Conservation (phyloP, 2,888 invertebrate species). For the Ennomos fuscantarius region DNA sequence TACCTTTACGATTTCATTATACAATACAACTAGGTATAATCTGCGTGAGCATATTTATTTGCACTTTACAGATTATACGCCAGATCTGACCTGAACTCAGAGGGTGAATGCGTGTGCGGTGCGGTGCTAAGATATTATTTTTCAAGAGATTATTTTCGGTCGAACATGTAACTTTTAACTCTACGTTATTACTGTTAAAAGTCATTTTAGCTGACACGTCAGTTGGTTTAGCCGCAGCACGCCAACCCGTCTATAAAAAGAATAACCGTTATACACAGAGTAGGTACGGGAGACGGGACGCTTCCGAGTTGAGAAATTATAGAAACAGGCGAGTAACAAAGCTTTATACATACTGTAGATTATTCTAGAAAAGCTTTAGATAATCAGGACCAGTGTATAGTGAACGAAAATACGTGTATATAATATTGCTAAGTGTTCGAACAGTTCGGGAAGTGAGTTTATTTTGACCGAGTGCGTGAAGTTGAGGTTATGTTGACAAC, state of each 20-base stretch:
- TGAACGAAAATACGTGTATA: too few species aligned
- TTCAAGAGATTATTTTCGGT: constrained; percentile 15
- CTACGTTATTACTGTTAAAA: constrained; percentile 16
- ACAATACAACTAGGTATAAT: too few species aligned
- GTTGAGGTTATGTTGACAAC: constrained; percentile 78
- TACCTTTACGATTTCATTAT: too few species aligned
- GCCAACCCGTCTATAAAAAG: constrained; percentile 64
- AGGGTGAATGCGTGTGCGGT: constrained; percentile 27
- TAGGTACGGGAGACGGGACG: constrained; percentile 55
- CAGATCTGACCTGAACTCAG: constrained; percentile 25
- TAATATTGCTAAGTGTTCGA: neutral
- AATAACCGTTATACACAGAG: constrained; percentile 61
- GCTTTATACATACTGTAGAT: neutral
- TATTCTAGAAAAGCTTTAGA: constrained; percentile 10
- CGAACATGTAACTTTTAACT: constrained; percentile 15
- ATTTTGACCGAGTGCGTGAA: constrained; percentile 12
- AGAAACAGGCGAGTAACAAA: constrained; percentile 6
- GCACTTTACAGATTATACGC: constrained; percentile 11
- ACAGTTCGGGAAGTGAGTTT: constrained; percentile 10
- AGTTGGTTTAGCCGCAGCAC: constrained; percentile 33
- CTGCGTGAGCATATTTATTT: neutral
- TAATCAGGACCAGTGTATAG: neutral
- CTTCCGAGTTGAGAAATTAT: constrained; percentile 42
- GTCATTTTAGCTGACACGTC: constrained; percentile 24
- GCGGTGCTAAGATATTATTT: constrained; percentile 11